These are phyloP conservation scores for Boloria selene DNA, from an alignment of 2,888 invertebrate genomes.

Conservation along the genomic window DNA sequence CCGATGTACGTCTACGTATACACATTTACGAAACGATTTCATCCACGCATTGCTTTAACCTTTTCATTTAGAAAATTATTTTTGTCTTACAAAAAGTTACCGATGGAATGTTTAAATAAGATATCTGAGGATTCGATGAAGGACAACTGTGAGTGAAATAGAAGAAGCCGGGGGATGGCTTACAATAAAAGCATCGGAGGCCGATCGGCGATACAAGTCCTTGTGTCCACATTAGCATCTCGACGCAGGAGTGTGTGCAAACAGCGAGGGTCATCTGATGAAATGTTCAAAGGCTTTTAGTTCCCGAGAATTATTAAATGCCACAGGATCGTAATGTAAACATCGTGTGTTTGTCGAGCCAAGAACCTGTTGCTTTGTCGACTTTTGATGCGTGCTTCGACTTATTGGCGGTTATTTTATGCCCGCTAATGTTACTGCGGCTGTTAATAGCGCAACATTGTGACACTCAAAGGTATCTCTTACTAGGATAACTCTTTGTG, in stretches of 20 bases:
- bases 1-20: conserved; percentile 11
- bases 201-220: conserved; percentile 81
- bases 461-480: conserved; percentile 49
- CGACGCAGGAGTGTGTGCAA: conserved; percentile 80
- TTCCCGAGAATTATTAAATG: conserved; percentile 83
- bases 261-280: conserved; percentile 82
- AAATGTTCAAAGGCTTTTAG: conserved; percentile 83
- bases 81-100: conserved; percentile 24
- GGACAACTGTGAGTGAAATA: conserved; percentile 62
- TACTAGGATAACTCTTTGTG: conserved; percentile 42
- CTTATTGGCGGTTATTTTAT: conserved; percentile 81
- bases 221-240: conserved; percentile 83
- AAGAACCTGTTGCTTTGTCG: conserved; percentile 80
- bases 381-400: conserved; percentile 74
- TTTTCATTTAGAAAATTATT: conserved; percentile 19
- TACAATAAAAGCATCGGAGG: conserved; percentile 76
- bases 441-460: conserved; percentile 73
- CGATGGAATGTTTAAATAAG: conserved; percentile 60
- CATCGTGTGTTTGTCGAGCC: conserved; percentile 74
- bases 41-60: background rate
- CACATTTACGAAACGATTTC: background rate
- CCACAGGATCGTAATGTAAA: conserved; percentile 82
- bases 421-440: conserved; percentile 72
- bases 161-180: conserved; percentile 67
- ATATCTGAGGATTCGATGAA: conserved; percentile 69